Evolutionary conservation across 2,888 invertebrate species (phyloP).

Genomic region (Epistrophe grossulariae): DNA sequence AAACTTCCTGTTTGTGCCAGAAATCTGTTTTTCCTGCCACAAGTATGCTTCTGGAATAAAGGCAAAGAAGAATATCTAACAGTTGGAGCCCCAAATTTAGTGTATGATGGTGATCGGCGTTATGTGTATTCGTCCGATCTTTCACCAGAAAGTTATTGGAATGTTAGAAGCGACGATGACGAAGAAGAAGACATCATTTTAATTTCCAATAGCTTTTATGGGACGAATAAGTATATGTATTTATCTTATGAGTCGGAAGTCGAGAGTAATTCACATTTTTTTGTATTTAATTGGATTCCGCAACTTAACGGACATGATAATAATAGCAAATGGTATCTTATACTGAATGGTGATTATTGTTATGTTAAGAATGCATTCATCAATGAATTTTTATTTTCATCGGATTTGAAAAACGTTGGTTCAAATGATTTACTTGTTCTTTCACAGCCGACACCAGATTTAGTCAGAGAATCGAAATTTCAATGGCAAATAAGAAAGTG

Average conservation of each 20-base stretch:
- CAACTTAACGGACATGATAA: not conserved
- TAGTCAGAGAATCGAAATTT: not conserved
- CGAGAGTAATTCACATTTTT: not conserved
- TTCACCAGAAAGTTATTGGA: slow-evolving; percentile 10
- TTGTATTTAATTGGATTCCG: slow-evolving; percentile 31
- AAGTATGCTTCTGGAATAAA: slow-evolving; percentile 38
- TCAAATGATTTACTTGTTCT: not conserved
- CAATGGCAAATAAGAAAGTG: slow-evolving; percentile 20
- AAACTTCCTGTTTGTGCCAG: slow-evolving; percentile 21
- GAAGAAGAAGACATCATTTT: not conserved
- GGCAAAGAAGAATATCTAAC: slow-evolving; percentile 8
- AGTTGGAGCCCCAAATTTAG: not conserved
- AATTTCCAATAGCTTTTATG: not conserved
- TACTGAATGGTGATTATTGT: slow-evolving; percentile 19
- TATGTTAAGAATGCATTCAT: slow-evolving; percentile 7
- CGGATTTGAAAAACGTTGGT: not conserved
- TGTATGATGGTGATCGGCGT: not conserved
- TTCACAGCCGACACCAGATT: slow-evolving; percentile 1
- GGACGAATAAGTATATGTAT: not conserved
- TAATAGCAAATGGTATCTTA: slow-evolving; percentile 16
- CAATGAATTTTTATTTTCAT: slow-evolving; percentile 20
- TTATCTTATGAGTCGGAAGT: not conserved
- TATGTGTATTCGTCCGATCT: not conserved
- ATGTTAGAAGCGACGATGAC: not conserved
- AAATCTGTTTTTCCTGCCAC: slow-evolving; percentile 25